Evolutionary conservation across 2,797 vertebrate genomes (phyloP).

Genomic region (Siniperca undulata): DNA sequence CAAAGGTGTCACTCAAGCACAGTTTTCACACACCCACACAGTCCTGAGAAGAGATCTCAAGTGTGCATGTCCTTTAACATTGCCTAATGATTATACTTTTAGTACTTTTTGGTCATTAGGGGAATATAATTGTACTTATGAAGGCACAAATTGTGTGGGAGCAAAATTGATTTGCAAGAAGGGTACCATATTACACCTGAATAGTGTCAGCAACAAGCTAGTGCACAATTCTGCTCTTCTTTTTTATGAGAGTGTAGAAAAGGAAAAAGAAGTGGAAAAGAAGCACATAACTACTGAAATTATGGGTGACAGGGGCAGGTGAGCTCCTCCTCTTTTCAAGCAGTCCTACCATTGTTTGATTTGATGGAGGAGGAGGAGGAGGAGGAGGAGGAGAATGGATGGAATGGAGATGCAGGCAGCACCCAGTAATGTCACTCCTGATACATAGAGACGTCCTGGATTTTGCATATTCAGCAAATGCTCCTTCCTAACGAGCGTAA

Average conservation of each 20-base stretch:
- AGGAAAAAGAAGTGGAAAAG: neutral
- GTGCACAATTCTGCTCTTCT: neutral
- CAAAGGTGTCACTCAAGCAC: neutral
- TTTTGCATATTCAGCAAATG: conserved; percentile 68
- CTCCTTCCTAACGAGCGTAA: conserved; percentile 60
- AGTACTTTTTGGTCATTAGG: no score
- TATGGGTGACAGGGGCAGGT: neutral
- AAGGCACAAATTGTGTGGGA: neutral
- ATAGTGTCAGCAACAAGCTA: neutral
- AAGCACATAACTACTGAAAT: neutral
- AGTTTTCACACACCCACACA: neutral
- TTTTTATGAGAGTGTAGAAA: neutral
- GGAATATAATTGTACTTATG: neutral
- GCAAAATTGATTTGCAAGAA: neutral
- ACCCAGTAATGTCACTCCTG: conserved; percentile 54
- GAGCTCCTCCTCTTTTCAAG: conserved; percentile 3
- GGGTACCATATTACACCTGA: neutral
- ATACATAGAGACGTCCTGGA: conserved; percentile 36
- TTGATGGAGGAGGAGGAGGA: conserved; percentile 4
- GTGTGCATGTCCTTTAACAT: no score
- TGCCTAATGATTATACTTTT: neutral
- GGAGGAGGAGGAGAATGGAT: conserved; percentile 7
- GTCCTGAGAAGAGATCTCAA: neutral
- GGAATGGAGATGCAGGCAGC: conserved; percentile 15
- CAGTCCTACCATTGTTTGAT: neutral